phyloP scores from a whole-genome alignment of 2,113 vertebrate species.

The Solenodon paradoxus region DNA sequence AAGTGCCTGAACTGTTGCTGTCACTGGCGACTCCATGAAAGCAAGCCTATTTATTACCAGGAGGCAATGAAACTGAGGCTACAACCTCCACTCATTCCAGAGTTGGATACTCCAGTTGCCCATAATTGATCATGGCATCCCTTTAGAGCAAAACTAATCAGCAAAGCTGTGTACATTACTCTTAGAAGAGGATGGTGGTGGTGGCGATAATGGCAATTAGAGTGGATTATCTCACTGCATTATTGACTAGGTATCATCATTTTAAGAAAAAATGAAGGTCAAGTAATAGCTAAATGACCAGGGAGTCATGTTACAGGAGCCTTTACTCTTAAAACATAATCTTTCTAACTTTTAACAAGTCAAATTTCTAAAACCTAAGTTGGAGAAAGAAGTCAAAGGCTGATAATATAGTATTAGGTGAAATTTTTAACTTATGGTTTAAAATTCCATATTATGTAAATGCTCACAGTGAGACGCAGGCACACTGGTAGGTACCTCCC shows the following conservation, averaged over 20 bases:
- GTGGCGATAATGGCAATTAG: neutral
- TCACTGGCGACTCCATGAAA: neutral
- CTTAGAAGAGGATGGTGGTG: neutral
- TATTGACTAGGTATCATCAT: neutral
- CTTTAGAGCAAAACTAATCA: neutral
- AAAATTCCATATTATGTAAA: neutral
- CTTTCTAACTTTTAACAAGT: neutral
- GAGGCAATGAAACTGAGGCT: neutral
- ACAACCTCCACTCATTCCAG: neutral
- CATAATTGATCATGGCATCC: neutral
- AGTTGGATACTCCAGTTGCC: neutral
- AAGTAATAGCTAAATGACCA: neutral
- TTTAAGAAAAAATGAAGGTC: neutral
- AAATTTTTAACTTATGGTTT: neutral
- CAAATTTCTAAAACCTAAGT: neutral
- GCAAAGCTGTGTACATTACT: neutral
- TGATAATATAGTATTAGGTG: neutral
- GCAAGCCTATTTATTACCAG: neutral
- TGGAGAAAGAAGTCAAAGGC: neutral
- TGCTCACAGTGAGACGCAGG: neutral
- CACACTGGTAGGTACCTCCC: no score
- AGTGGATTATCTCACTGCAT: neutral
- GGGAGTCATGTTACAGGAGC: neutral
- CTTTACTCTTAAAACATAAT: neutral
- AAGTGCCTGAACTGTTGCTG: neutral